Base-by-base conservation (phyloP, 1,140 invertebrate genomes). In the Sycobia sp. region DNA sequence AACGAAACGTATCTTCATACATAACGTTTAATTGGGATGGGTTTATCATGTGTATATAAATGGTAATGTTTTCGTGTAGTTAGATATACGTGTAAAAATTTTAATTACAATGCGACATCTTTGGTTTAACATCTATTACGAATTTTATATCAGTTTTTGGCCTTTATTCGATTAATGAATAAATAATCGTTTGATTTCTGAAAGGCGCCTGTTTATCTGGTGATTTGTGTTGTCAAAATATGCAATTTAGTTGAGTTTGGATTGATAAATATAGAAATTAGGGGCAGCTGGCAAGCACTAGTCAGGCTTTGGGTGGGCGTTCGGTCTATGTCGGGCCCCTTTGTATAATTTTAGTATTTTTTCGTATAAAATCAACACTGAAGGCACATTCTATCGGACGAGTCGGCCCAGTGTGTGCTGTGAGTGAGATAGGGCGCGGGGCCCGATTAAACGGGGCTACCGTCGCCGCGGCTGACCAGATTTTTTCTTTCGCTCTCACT, bases 301-400 rank as follows among this genome's bases (percentile, higher is more conserved):
- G 83, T 82, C 82, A 80, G 76, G 81, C 84, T 86, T 86, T 84
- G 85, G 85, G 84, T 86, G 84, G 85, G 86, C 86, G 78, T 84
- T 82, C 84, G 87, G 86, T 87, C 89, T 91, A 91, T 91, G 89
- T 88, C 88, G 89, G 89, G 89, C 89, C 90, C 86, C 83, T 86
- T 86, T 84, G 86, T 87, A 86, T 85, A 84, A 86, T 87, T 87
- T 82, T 82, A 82, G 80, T 82, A 77, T 86, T 84, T 85, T 88
- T 88, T 89, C 86, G 87, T 90, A 90, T 89, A 90, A 91, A 88
- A 88, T 87, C 86, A 88, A 90, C 87, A 89, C 88, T 88, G 89
- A 91, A 91, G 89, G 89, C 89, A 91, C 89, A 91, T 91, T 88
- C 89, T 89, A 89, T 90, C 90, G 89, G 90, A 91, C 89, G 89